Conservation (phyloP, 2,113 vertebrate genomes). For the Ceyx melanurus region DNA sequence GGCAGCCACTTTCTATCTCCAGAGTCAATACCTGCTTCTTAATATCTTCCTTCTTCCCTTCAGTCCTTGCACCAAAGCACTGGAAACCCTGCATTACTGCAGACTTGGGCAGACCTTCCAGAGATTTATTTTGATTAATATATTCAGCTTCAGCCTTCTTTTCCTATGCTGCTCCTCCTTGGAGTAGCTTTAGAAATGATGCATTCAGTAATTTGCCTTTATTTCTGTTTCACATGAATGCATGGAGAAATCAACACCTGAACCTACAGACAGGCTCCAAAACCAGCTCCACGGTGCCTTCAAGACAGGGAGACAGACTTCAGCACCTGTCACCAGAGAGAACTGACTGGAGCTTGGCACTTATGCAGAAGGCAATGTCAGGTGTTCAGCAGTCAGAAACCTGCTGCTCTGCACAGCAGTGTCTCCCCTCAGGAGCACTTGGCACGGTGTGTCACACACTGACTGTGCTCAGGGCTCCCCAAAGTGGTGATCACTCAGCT, state of each 20-base stretch:
- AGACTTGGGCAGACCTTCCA: background rate
- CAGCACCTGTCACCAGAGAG: background rate
- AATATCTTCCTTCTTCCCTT: background rate
- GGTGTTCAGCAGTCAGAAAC: background rate
- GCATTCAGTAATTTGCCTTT: background rate
- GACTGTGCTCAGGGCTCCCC: background rate
- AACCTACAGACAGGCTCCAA: background rate
- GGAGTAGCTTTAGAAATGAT: background rate
- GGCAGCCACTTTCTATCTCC: background rate
- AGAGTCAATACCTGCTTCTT: background rate
- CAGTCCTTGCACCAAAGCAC: background rate
- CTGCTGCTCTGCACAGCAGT: rapidly evolving
- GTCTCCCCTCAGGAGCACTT: background rate
- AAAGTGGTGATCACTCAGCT: rapidly evolving
- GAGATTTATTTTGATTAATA: background rate
- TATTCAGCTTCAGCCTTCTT: background rate
- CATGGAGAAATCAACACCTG: background rate
- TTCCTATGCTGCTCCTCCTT: background rate
- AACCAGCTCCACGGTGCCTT: background rate
- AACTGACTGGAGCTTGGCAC: background rate
- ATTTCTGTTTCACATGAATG: background rate
- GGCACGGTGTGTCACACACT: rapidly evolving
- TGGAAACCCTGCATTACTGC: background rate
- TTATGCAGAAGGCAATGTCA: background rate
- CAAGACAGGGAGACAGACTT: background rate